Base-by-base conservation (phyloP, 2,113 vertebrate species). In the Thalassarche chlororhynchos region DNA sequence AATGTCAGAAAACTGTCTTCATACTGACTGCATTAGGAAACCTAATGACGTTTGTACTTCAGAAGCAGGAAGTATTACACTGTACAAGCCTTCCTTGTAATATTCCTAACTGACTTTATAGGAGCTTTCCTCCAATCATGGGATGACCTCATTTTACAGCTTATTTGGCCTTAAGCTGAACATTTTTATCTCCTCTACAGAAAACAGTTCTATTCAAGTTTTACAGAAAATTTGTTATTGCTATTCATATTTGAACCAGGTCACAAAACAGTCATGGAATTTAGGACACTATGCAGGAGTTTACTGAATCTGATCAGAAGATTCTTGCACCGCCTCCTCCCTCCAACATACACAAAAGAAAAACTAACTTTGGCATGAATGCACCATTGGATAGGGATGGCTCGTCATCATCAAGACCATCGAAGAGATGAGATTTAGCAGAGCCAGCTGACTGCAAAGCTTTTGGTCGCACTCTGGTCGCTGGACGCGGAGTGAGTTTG, bases 321-420 rank as follows among this genome's bases (percentile, higher is more conserved):
- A 16, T 12, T 54, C 46, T 42, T 14, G 4, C 28, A 20, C 40
- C 21, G 13, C 40, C 69, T 34, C 38, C 38, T 34, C 26, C 55
- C 38, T 24, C 16, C 19, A 24, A n/a, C 9, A 36, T 3, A 23
- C 5, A 18, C 21, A 9, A 34, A 46, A 70, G 17, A 23, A 49
- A 6, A 44, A 98, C 98, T 98, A 82, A 99, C 99, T 99, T 99
- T 55, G 99, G 99, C 97, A 99, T 98, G 95, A 99, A 99, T 6
- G 99, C 98, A 36, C 99, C 99, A 0, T 99, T 99, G 58, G 98
- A 98, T 13, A 99, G 95, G 14, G 98, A 98, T 0, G 99, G 99
- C 61, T 99, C 99, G 0, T 99, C 99, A 0, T 99, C 99, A 18
- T 99, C 99, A 24, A 99, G 98, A 3, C 99, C 99, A 47, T 99